Evolutionary conservation across 2,888 invertebrate genomes (phyloP).

Genomic region (Periphyllus acericola): DNA sequence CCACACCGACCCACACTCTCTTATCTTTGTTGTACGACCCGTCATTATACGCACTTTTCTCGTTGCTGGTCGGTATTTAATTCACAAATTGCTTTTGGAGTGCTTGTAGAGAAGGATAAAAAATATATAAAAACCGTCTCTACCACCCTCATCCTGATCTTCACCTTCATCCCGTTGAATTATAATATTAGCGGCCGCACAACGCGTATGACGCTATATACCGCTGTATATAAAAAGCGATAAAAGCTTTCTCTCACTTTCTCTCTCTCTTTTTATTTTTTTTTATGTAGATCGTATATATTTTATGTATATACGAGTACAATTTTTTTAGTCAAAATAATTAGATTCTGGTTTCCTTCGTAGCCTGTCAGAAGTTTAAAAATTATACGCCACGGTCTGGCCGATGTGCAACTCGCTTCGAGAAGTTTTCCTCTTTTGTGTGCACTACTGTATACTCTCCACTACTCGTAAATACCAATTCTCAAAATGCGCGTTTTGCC

Average conservation of each 20-base stretch:
- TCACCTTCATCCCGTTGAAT: slow-evolving; percentile 8
- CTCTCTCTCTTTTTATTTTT: neutral
- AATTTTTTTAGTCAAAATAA: slow-evolving; percentile 28
- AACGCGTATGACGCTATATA: slow-evolving; percentile 29
- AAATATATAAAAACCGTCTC: slow-evolving; percentile 15
- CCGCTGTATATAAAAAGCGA: slow-evolving; percentile 28
- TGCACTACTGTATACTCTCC: neutral
- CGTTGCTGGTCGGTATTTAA: slow-evolving; percentile 38
- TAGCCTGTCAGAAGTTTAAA: slow-evolving; percentile 59
- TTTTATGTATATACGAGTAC: no score
- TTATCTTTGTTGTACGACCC: neutral
- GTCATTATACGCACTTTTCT: slow-evolving; percentile 21
- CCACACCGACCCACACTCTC: neutral
- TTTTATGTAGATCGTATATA: neutral
- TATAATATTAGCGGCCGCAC: slow-evolving; percentile 34
- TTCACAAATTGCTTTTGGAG: slow-evolving; percentile 60
- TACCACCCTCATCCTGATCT: neutral
- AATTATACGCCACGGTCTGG: slow-evolving; percentile 58
- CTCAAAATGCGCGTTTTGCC: slow-evolving; percentile 38
- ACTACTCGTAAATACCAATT: slow-evolving; percentile 50
- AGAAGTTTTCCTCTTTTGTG: slow-evolving; percentile 46
- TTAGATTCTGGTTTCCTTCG: slow-evolving; percentile 57
- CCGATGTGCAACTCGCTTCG: slow-evolving; percentile 28
- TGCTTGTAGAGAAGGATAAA: neutral
- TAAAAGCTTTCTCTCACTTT: slow-evolving; percentile 11